A percentile compares a stretch with the other conserved stretches of the same genome.
Conservation (phyloP, 2,113 vertebrate species). For the Notothenia rossii region DNA sequence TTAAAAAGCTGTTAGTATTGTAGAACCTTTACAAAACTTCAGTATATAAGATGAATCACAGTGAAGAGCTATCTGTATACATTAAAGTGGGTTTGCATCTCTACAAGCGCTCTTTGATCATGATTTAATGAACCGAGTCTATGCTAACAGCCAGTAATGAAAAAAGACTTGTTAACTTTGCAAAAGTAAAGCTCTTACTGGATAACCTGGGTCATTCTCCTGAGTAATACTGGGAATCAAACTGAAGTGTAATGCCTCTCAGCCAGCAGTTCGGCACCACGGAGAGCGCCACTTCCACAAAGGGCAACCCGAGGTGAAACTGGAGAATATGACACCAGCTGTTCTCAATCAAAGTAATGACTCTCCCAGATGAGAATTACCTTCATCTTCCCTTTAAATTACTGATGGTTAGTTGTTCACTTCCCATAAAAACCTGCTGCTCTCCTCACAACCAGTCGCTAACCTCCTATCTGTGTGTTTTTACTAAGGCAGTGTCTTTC, state of each 20-base stretch:
- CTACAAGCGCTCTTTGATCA: background rate
- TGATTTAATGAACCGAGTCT: background rate
- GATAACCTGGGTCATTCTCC: background rate
- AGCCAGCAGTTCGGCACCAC: constrained; percentile 44
- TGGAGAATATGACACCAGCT: constrained; percentile 40
- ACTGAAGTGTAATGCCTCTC: background rate
- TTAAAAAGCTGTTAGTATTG: background rate
- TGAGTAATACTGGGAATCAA: background rate
- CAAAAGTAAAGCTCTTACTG: background rate
- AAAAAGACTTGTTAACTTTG: background rate
- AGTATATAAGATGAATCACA: background rate
- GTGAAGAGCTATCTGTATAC: background rate
- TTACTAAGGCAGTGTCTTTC: background rate
- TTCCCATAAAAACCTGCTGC: background rate
- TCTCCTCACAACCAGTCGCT: background rate
- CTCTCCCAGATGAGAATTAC: constrained; percentile 28
- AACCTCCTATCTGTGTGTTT: background rate
- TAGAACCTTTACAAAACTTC: background rate
- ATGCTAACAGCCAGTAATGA: background rate
- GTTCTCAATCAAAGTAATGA: constrained; percentile 61
- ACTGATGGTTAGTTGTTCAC: background rate
- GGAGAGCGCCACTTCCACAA: constrained; percentile 43
- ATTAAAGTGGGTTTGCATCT: background rate
- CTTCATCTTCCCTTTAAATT: constrained; percentile 20
- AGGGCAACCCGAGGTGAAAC: constrained; percentile 30